Evolutionary conservation across 2,888 invertebrate species (phyloP).

Genomic region (Leptinotarsa juncta): DNA sequence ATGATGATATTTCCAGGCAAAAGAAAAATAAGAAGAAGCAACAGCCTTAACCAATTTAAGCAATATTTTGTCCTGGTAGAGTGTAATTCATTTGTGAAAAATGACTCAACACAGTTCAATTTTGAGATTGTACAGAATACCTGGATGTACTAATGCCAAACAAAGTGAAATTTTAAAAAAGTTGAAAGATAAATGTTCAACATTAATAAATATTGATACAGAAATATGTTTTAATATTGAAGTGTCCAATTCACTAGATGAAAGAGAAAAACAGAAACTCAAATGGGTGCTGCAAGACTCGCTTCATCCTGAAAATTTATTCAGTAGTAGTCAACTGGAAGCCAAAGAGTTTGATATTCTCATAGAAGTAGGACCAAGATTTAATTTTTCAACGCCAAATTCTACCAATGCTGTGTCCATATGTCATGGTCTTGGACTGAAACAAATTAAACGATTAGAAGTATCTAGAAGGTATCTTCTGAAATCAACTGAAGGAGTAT

Average conservation of each 20-base stretch:
- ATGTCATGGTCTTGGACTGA: slow-evolving; percentile 85
- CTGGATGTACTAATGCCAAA: slow-evolving; percentile 73
- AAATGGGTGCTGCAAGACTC: slow-evolving; percentile 85
- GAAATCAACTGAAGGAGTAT: slow-evolving; percentile 62
- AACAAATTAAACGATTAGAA: slow-evolving; percentile 83
- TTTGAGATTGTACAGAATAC: slow-evolving; percentile 72
- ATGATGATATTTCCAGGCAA: no score
- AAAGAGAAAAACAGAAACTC: slow-evolving; percentile 74
- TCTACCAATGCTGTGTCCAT: slow-evolving; percentile 97
- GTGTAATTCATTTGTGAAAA: slow-evolving; percentile 24
- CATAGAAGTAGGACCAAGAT: slow-evolving; percentile 92
- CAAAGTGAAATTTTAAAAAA: slow-evolving; percentile 71
- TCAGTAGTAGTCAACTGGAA: slow-evolving; percentile 68
- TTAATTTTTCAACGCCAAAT: slow-evolving; percentile 95
- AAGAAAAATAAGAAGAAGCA: no score
- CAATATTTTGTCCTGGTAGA: neutral
- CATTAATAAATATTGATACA: slow-evolving; percentile 71
- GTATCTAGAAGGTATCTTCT: slow-evolving; percentile 82
- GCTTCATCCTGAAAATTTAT: slow-evolving; percentile 72
- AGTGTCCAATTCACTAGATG: slow-evolving; percentile 68
- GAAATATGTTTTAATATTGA: slow-evolving; percentile 89
- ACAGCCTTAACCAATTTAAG: no score
- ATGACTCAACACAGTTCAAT: slow-evolving; percentile 55
- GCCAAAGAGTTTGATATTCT: slow-evolving; percentile 66
- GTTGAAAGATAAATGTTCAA: slow-evolving; percentile 66